These are phyloP conservation scores for Embiotoca jacksoni DNA, from an alignment of 2,113 vertebrate genomes.

Conservation along the genomic window DNA sequence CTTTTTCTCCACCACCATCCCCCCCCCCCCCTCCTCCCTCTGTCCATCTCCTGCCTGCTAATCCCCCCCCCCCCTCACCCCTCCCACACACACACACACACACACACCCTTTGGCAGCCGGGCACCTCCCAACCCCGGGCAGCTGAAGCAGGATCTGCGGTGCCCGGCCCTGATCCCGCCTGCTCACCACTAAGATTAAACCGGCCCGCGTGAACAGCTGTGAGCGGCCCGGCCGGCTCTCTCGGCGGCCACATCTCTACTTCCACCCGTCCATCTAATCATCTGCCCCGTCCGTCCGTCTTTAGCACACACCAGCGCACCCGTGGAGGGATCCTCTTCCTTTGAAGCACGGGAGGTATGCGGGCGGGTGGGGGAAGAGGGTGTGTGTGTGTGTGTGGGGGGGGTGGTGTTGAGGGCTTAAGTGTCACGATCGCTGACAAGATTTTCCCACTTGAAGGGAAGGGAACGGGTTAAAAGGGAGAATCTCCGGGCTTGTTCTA, in stretches of 20 bases:
- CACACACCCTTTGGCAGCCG: constrained; percentile 10
- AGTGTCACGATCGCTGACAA: not conserved
- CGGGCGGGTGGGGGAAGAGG: constrained; percentile 21
- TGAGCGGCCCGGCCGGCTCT: not conserved
- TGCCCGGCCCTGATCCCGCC: constrained; percentile 65
- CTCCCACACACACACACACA: too few species aligned
- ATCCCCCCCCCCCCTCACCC: constrained; percentile 55
- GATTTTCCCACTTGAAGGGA: too few species aligned
- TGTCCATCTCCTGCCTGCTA: constrained; percentile 34
- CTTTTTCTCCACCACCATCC: not conserved
- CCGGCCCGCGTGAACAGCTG: constrained; percentile 67
- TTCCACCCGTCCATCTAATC: constrained; percentile 14
- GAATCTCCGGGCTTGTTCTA: not conserved
- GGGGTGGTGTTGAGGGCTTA: constrained; percentile 22
- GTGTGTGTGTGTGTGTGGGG: too few species aligned
- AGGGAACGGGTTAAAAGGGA: too few species aligned
- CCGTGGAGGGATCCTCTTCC: constrained; percentile 18
- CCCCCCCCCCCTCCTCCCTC: not conserved
- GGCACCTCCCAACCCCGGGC: constrained; percentile 41
- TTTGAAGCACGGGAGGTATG: constrained; percentile 48
- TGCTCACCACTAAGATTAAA: constrained; percentile 60
- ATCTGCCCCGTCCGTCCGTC: constrained; percentile 16
- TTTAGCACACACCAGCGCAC: constrained; percentile 27
- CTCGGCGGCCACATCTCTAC: constrained; percentile 25
- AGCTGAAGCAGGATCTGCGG: constrained; percentile 59